Evolutionary conservation across 2,888 invertebrate species (phyloP).

Genomic region (Amiota mariae): DNA sequence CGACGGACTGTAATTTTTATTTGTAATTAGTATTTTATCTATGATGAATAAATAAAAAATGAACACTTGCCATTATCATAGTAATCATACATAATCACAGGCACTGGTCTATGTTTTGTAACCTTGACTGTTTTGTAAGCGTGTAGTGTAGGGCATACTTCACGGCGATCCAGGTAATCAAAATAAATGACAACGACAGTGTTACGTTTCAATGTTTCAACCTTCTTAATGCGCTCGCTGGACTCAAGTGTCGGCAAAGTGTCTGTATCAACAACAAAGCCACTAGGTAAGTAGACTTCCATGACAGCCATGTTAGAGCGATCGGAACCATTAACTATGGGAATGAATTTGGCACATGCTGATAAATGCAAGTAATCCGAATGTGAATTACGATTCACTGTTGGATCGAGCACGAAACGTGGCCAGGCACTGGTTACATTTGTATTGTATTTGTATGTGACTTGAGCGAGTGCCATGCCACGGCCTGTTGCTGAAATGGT

Average conservation of each 20-base stretch:
- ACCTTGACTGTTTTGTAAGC: constrained; percentile 90
- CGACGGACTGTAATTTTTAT: constrained; percentile 78
- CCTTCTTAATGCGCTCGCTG: constrained; percentile 76
- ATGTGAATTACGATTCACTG: constrained; percentile 89
- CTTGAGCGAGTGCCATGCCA: constrained; percentile 85
- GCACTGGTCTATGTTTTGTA: constrained; percentile 88
- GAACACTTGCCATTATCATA: constrained; percentile 88
- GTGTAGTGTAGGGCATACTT: constrained; percentile 90
- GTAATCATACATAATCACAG: constrained; percentile 91
- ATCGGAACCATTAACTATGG: constrained; percentile 73
- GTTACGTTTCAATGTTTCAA: constrained; percentile 81
- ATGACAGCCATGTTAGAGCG: constrained; percentile 88
- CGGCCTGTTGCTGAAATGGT: constrained; percentile 86
- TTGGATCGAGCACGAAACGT: constrained; percentile 89
- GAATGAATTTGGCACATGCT: constrained; percentile 82
- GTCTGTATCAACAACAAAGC: constrained; percentile 88
- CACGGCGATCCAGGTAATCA: constrained; percentile 79
- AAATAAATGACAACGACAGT: constrained; percentile 82
- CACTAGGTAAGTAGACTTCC: constrained; percentile 92
- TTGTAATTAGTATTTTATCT: too few species aligned
- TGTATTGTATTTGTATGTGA: constrained; percentile 86
- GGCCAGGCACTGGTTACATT: constrained; percentile 93
- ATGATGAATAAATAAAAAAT: neutral
- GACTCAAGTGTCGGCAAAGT: constrained; percentile 80
- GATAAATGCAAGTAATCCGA: constrained; percentile 87